A percentile compares a stretch with the other conserved stretches of the same genome.
These are phyloP conservation scores for Mechanitis mazaeus DNA, from an alignment of 2,888 invertebrate genomes.

Conservation along the genomic window DNA sequence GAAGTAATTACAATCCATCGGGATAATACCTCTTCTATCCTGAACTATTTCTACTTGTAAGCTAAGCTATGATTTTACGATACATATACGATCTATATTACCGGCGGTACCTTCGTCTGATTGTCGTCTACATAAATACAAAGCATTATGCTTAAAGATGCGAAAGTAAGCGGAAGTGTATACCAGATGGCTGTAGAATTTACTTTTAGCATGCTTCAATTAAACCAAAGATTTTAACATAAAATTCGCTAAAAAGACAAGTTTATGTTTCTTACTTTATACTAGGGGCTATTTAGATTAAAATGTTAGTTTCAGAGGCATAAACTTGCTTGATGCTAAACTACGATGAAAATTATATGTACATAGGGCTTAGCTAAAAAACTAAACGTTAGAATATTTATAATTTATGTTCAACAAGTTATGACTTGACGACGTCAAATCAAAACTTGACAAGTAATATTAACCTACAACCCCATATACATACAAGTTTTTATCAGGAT, in stretches of 20 bases:
- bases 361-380: too few relatives aligned
- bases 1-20: not conserved
- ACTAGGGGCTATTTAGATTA: too few relatives aligned
- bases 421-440: too few relatives aligned
- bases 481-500: too few relatives aligned
- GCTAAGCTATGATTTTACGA: too few relatives aligned
- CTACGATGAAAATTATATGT: not conserved
- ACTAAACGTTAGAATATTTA: too few relatives aligned
- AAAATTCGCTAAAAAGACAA: not conserved
- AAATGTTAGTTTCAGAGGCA: not conserved
- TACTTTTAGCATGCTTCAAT: conserved; percentile 37
- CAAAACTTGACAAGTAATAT: too few relatives aligned
- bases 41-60: too few relatives aligned
- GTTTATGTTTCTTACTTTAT: conserved; percentile 1
- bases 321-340: conserved; percentile 11
- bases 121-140: conserved; percentile 39
- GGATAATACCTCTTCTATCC: too few relatives aligned
- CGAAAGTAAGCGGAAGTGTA: conserved; percentile 41
- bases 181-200: conserved; percentile 72
- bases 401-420: too few relatives aligned
- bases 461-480: too few relatives aligned
- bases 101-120: conserved; percentile 57
- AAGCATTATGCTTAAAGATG: conserved; percentile 59
- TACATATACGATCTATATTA: not conserved
- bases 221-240: not conserved